A percentile compares a stretch with the other conserved stretches of the same genome.
phyloP scores from a whole-genome alignment of 1,140 invertebrate genomes.

The Metaphire vulgaris region DNA sequence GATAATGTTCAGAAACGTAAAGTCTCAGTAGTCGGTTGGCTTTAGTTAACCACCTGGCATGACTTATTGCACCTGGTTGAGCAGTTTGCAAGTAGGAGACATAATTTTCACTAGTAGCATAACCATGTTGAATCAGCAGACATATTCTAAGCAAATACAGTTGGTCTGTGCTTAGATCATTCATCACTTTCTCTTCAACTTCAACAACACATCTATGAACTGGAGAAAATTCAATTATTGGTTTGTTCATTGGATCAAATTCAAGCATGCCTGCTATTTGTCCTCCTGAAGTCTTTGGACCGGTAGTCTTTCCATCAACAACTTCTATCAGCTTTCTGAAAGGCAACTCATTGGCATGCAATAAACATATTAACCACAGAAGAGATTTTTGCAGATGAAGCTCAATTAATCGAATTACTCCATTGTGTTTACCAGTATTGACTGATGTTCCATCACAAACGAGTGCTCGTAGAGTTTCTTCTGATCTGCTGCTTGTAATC shows the following conservation, averaged over 20 bases:
- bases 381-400: slow-evolving; percentile 5
- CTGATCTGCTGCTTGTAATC: slow-evolving; percentile 5
- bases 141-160: slow-evolving; percentile 4
- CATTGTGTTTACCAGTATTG: slow-evolving; percentile 4
- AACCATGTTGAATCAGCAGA: slow-evolving; percentile 8
- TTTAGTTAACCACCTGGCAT: slow-evolving; percentile 6
- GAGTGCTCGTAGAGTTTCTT: slow-evolving; percentile 1
- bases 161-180: slow-evolving; percentile 3
- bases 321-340: slow-evolving; percentile 4
- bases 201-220: neutral
- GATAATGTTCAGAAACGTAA: neutral
- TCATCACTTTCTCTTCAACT: slow-evolving; percentile 1
- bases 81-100: slow-evolving; percentile 7
- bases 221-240: slow-evolving; percentile 1
- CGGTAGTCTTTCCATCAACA: slow-evolving; percentile 8
- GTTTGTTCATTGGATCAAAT: neutral
- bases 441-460: slow-evolving; percentile 6
- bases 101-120: neutral
- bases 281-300: slow-evolving; percentile 5
- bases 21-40: slow-evolving; percentile 4
- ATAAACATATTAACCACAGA: slow-evolving; percentile 2
- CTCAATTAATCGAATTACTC: slow-evolving; percentile 4
- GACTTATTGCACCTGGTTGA: neutral
- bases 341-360: slow-evolving; percentile 5
- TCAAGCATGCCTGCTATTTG: slow-evolving; percentile 5